Evolutionary conservation across 2,113 vertebrate species (phyloP).

Genomic region (Leuciscus idus): DNA sequence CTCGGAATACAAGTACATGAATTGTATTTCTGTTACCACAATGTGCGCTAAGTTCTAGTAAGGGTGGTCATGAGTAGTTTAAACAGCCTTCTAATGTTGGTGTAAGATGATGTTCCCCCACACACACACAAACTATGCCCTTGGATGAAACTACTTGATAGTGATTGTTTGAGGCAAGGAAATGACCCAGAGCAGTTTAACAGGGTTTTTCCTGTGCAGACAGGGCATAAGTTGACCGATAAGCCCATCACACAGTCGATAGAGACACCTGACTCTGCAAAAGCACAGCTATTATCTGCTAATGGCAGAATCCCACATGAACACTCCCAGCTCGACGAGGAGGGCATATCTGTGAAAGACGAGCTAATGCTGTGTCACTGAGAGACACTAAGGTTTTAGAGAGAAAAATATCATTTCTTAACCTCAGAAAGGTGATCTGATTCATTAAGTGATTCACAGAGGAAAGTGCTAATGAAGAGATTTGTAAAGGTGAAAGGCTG

Average conservation of each 20-base stretch:
- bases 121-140: too few species aligned
- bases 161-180: background rate
- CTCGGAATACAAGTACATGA: too few species aligned
- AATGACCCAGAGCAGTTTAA: conserved; percentile 8
- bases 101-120: too few species aligned
- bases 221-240: conserved; percentile 41
- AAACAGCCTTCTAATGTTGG: too few species aligned
- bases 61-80: too few species aligned
- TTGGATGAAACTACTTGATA: background rate
- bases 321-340: background rate
- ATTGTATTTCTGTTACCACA: too few species aligned
- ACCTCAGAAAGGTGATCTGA: background rate
- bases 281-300: conserved; percentile 44
- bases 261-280: conserved; percentile 41
- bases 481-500: conserved; percentile 20
- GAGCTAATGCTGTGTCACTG: conserved; percentile 12
- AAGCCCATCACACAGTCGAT: conserved; percentile 40
- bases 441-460: conserved; percentile 15
- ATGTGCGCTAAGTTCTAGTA: too few species aligned
- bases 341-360: conserved; percentile 22
- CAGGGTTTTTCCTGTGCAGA: conserved; percentile 27
- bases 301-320: conserved; percentile 18
- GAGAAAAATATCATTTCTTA: conserved; percentile 10
- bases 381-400: background rate
- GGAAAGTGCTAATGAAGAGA: conserved; percentile 18